Percentiles rank a stretch among this genome's conserved stretches.
Evolutionary conservation across 2,113 vertebrate genomes (phyloP).

Genomic region (Daboia siamensis): DNA sequence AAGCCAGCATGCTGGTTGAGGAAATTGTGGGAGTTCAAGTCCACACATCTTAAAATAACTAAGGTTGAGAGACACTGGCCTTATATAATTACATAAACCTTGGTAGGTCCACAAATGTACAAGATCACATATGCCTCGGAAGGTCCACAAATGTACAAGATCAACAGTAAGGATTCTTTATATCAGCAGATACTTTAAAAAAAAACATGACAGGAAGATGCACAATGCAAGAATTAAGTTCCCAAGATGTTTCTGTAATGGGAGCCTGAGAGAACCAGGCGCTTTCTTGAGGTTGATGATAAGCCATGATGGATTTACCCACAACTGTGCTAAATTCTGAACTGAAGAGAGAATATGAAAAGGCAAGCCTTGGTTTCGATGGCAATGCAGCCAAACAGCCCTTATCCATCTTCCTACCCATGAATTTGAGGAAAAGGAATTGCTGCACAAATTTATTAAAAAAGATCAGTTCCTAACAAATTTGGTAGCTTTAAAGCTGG

Average conservation of each 20-base stretch:
- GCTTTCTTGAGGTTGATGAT: not conserved
- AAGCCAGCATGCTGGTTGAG: not conserved
- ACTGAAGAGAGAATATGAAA: not conserved
- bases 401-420: not conserved
- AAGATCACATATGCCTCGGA: not conserved
- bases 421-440: not conserved
- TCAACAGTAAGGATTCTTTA: not conserved
- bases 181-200: not conserved
- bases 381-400: not conserved
- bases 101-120: not conserved
- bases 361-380: not conserved
- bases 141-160: not conserved
- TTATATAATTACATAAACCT: not conserved
- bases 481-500: not conserved
- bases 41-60: not conserved
- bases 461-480: not conserved
- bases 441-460: not conserved
- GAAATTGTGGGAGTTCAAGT: not conserved
- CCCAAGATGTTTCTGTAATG: not conserved
- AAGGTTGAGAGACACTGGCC: not conserved
- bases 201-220: not conserved
- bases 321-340: not conserved
- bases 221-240: not conserved
- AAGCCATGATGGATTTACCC: not conserved
- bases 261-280: not conserved